A percentile compares a stretch with the other conserved stretches of the same genome.
Conservation (phyloP, 2,113 vertebrate genomes). For the Penelope pileata region DNA sequence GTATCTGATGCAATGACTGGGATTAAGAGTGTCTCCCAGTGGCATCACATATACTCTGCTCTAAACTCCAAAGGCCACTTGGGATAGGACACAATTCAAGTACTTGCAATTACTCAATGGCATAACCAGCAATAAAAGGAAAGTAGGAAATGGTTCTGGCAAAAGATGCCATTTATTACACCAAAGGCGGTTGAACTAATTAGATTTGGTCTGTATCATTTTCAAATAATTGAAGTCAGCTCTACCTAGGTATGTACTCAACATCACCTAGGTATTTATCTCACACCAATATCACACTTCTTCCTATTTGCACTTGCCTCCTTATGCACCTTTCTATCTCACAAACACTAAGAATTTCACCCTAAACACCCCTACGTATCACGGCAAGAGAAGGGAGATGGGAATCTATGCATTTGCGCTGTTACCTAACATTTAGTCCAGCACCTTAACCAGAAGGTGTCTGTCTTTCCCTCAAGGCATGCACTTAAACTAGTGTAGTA, state of each 20-base stretch:
- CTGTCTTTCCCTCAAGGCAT: not conserved
- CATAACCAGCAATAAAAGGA: not conserved
- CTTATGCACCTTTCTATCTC: not conserved
- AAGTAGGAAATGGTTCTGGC: not conserved
- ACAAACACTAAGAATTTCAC: constrained; percentile 9
- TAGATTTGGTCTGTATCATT: not conserved
- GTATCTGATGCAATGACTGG: constrained; percentile 36
- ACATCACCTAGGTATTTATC: not conserved
- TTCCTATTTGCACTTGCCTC: not conserved
- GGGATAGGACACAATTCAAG: not conserved
- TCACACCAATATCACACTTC: not conserved
- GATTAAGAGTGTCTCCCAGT: constrained; percentile 34
- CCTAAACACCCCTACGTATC: not conserved
- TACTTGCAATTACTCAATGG: not conserved
- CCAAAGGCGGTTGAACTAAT: not conserved
- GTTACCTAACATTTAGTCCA: not conserved
- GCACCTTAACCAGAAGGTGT: not conserved
- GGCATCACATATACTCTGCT: not conserved
- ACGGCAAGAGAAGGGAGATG: constrained; percentile 2
- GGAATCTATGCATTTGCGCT: not conserved
- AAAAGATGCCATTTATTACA: not conserved
- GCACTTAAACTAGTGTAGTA: not conserved
- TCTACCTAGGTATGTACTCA: not conserved
- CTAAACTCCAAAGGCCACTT: not conserved
- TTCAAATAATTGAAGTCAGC: not conserved